phyloP scores from a whole-genome alignment of 2,888 invertebrate species.

The Apeira syringaria region DNA sequence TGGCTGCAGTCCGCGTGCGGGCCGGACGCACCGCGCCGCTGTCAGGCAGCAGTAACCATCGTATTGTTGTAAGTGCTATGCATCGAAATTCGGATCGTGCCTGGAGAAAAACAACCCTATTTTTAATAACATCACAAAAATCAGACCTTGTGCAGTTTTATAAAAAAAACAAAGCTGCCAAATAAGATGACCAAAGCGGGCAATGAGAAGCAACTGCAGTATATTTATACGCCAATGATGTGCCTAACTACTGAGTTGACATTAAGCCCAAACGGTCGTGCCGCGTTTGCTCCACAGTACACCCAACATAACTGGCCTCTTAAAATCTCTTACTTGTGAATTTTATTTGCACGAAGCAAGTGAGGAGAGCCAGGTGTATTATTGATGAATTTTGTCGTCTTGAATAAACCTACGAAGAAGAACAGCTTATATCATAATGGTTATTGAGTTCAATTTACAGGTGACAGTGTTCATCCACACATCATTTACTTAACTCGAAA shows the following conservation, averaged over 20 bases:
- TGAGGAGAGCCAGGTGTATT: slow-evolving; percentile 75
- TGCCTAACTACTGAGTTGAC: slow-evolving; percentile 59
- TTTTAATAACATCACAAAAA: not conserved
- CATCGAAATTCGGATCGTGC: slow-evolving; percentile 76
- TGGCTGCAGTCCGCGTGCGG: slow-evolving; percentile 46
- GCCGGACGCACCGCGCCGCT: slow-evolving; percentile 58
- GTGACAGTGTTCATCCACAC: no score
- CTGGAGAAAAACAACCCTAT: slow-evolving; percentile 39
- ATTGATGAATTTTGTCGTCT: slow-evolving; percentile 77
- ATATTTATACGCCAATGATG: slow-evolving; percentile 23
- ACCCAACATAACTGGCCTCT: slow-evolving; percentile 50
- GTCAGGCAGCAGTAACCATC: slow-evolving; percentile 67
- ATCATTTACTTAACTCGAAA: no score
- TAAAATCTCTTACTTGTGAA: slow-evolving; percentile 67
- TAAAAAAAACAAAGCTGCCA: slow-evolving; percentile 15
- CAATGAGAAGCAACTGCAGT: slow-evolving; percentile 24
- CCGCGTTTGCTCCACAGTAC: slow-evolving; percentile 44
- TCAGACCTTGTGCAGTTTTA: slow-evolving; percentile 21
- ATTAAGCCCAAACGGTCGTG: slow-evolving; percentile 53
- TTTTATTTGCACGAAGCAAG: slow-evolving; percentile 79
- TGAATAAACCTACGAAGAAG: slow-evolving; percentile 78
- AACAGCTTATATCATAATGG: slow-evolving; percentile 41
- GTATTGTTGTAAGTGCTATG: slow-evolving; percentile 79
- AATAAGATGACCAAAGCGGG: slow-evolving; percentile 23
- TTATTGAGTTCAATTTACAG: not conserved